Evolutionary conservation across 2,888 invertebrate species (phyloP), one percentile per base, ranked within the genome.

Genomic region (Oscheius sp.): DNA sequence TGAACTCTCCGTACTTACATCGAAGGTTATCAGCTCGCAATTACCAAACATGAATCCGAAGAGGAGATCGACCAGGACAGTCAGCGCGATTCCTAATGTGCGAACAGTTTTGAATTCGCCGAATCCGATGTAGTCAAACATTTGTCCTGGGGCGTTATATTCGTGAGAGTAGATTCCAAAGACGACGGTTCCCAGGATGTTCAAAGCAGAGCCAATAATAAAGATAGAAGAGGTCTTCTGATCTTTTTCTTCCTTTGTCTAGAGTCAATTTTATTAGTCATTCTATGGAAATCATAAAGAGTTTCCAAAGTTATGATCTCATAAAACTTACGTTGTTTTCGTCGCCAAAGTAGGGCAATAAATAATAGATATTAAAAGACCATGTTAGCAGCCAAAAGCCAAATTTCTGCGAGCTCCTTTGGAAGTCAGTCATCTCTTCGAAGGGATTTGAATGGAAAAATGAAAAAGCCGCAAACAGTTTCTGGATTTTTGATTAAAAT

Each of bases 161-260:
- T 53, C 31, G 31, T 53, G 53, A 4, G 53, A 53, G 20, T 53
- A 53, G 33, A 53, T 53, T 29, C 31, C 53, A n/a, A 53, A 31
- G 15, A 53, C 53, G 3, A 53, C 33, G 4, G 53, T 53, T 3
- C 53, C 53, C 10, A 27, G 20, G 31, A 53, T 53, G 31, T 53
- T 31, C 29, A 53, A 12, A n/a, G 31, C 31, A 15, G 31, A 27
- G 12, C 53, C 53, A 29, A 53, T 15, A 29, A 53, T 53, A 1
- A 53, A 53, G 15, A 53, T 12, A 15, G 53, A 53, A 15, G 53
- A 31, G n/a, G 31, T 29, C 31, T 31, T 53, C n/a, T 29, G 15
- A 31, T 53, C 53, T 20, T 31, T 53, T 6, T 53, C 53, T n/a
- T 53, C 53, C 6, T 20, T 29, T 5, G 53, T 53, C 53, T 53